Base-by-base conservation (phyloP, 2,797 vertebrate genomes). In the Macroramphosus scolopax region DNA sequence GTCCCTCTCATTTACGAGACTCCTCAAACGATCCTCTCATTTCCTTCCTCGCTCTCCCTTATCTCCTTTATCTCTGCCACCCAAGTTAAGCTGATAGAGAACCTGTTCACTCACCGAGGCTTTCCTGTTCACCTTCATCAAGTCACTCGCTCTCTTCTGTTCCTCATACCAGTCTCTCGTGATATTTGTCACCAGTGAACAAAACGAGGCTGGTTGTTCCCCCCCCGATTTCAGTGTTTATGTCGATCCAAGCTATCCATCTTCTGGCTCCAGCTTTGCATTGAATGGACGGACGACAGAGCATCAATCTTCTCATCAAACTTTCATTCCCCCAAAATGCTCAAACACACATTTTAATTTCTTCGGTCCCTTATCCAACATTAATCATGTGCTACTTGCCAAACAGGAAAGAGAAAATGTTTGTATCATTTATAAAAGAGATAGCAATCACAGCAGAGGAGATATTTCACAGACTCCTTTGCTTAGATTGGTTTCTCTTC, bases 341-440 rank as follows among this genome's bases (percentile, higher is more conserved):
- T n/a, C n/a, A n/a, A 20, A n/a, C 1, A 31, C 8, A 47, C 29
- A 0, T 5, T 31, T 37, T 41, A 5, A 18, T 26, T 9, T 15
- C 17, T 40, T 13, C 8, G 25, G 3, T 1, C 25, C 2, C 0
- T n/a, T n/a, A n/a, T n/a, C n/a, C n/a, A n/a, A 11, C 8, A 2
- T 6, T 30, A n/a, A n/a, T 7, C 12, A 22, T 22, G 20, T 6
- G 6, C n/a, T n/a, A n/a, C n/a, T n/a, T n/a, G 20, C 5, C 14
- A 24, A 17, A 34, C 46, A 47, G 58, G 51, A 69, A 77, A 44
- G 37, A 57, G 62, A 61, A 69, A 78, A 44, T 49, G 17, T n/a
- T 42, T 46, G n/a, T 34, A 10, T 3, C 5, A 1, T 54, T 59
- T 63, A 54, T 20, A 39, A 16, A 50, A 47, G 45, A 75, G 59